A percentile compares a stretch with the other conserved stretches of the same genome.
Evolutionary conservation across 2,888 invertebrate genomes (phyloP).

Genomic region (Heterodera filipjevi): DNA sequence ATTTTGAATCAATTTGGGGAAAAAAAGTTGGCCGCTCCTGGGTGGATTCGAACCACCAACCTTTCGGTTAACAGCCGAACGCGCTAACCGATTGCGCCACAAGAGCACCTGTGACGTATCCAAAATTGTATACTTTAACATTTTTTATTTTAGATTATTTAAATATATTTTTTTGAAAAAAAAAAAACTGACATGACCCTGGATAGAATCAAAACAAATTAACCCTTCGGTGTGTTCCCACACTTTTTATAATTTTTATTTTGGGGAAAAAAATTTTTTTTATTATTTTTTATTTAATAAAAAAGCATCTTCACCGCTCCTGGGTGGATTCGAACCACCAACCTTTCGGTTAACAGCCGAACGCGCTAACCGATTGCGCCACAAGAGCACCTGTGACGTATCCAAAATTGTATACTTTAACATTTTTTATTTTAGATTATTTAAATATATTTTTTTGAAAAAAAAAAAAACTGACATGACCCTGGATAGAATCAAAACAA

Average conservation of each 20-base stretch:
- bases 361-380: conserved; percentile 60
- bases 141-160: not conserved
- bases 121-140: not conserved
- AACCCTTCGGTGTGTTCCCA: too few relatives aligned
- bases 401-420: not conserved
- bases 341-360: conserved; percentile 66
- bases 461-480: too few relatives aligned
- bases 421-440: too few relatives aligned
- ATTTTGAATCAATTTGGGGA: not conserved
- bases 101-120: not conserved
- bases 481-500: too few relatives aligned
- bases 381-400: conserved; percentile 8
- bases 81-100: conserved; percentile 57
- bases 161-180: not conserved
- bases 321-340: conserved; percentile 68
- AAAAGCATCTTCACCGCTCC: conserved; percentile 69
- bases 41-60: conserved; percentile 66
- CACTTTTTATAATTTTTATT: too few relatives aligned
- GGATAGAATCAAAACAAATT: too few relatives aligned
- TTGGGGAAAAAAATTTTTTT: not conserved
- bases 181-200: not conserved
- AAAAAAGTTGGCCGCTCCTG: conserved; percentile 70
- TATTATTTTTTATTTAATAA: not conserved
- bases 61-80: conserved; percentile 66
- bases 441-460: too few relatives aligned